phyloP scores from a whole-genome alignment of 1,140 invertebrate genomes.

The Dermatophagoides farinae region DNA sequence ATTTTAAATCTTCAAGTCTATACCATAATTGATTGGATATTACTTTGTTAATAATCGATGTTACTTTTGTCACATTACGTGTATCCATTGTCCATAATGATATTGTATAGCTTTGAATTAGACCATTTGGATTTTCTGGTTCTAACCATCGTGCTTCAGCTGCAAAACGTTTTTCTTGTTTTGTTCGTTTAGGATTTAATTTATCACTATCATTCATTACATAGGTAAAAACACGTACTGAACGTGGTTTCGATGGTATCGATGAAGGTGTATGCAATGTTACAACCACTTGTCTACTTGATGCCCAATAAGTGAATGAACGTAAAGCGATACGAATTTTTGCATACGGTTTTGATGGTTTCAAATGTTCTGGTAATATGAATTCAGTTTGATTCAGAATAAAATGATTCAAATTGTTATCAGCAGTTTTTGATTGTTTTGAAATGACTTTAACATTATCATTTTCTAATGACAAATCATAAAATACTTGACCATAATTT shows the following conservation, averaged over 20 bases:
- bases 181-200: neutral
- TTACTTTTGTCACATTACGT: neutral
- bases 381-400: slow-evolving; percentile 18
- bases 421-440: too few species aligned
- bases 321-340: slow-evolving; percentile 44
- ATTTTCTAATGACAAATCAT: slow-evolving; percentile 45
- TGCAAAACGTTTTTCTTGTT: slow-evolving; percentile 18
- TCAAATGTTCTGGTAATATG: slow-evolving; percentile 29
- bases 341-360: slow-evolving; percentile 40
- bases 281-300: slow-evolving; percentile 34
- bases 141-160: slow-evolving; percentile 46
- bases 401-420: neutral
- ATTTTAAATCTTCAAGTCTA: slow-evolving; percentile 33
- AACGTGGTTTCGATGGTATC: slow-evolving; percentile 43
- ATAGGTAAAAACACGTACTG: slow-evolving; percentile 44
- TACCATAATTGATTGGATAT: slow-evolving; percentile 28
- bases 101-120: slow-evolving; percentile 46
- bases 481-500: slow-evolving; percentile 58
- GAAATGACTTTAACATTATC: slow-evolving; percentile 20
- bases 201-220: slow-evolving; percentile 22
- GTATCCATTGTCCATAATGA: slow-evolving; percentile 35
- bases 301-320: slow-evolving; percentile 62
- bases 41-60: neutral
- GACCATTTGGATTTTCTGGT: slow-evolving; percentile 46
- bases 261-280: slow-evolving; percentile 25